Conservation (phyloP, 2,113 vertebrate genomes). For the Toxotes jaculatrix region DNA sequence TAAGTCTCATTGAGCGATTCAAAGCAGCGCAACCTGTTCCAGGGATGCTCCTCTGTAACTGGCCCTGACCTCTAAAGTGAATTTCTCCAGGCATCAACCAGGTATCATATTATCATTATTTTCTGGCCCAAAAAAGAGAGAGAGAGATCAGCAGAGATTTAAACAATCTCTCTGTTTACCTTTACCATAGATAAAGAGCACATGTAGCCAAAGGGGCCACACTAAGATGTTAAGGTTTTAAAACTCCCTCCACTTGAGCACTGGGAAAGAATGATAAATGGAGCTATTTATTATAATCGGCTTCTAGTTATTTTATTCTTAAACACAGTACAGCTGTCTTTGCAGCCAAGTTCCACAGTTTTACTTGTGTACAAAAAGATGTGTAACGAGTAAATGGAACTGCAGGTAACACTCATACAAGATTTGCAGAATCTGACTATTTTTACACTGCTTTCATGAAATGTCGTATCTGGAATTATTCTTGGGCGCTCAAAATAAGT, state of each 20-base stretch:
- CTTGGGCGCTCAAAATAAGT: background rate
- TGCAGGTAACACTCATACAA: background rate
- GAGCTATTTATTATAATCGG: slow-evolving; percentile 35
- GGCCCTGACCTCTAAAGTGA: slow-evolving; percentile 41
- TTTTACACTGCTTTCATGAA: background rate
- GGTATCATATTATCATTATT: slow-evolving; percentile 40
- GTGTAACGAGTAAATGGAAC: background rate
- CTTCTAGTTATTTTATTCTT: slow-evolving; percentile 2
- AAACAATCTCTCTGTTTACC: slow-evolving; percentile 32
- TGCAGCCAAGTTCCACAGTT: background rate
- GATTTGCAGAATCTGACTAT: background rate
- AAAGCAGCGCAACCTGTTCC: slow-evolving; percentile 29
- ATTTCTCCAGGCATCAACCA: slow-evolving; percentile 65
- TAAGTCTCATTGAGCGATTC: slow-evolving; percentile 48
- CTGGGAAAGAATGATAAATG: slow-evolving; percentile 46
- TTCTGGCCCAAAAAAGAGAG: slow-evolving; percentile 11
- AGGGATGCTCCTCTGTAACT: slow-evolving; percentile 22
- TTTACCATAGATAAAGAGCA: slow-evolving; percentile 39
- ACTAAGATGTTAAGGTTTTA: slow-evolving; percentile 31
- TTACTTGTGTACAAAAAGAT: background rate
- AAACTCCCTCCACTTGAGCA: slow-evolving; percentile 4
- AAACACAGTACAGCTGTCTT: slow-evolving; percentile 1
- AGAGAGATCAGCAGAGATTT: slow-evolving; percentile 29
- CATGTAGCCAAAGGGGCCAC: slow-evolving; percentile 12
- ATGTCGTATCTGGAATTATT: background rate